Base-by-base conservation (phyloP, 1,140 invertebrate species). In the Lanistes nyassanus region DNA sequence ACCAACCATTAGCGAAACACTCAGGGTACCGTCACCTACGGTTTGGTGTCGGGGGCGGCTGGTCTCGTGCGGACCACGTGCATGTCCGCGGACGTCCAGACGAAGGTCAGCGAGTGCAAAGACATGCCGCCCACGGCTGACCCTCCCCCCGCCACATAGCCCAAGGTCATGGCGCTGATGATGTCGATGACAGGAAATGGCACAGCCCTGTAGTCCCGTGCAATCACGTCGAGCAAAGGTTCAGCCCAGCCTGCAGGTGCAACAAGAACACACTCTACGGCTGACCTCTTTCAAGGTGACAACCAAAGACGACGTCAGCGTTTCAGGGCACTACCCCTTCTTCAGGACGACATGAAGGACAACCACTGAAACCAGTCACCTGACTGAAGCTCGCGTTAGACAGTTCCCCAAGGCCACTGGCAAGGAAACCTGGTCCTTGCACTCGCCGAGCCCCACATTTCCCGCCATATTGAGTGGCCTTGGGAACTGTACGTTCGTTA, bases 111-210 rank as follows among this genome's bases (percentile, higher is more conserved):
- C 21, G 51, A 37, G 19, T 69, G 34, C 16, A 75, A 37, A 13
- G 26, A 67, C 19, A 80, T 64, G 34, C 47, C 51, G 0, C 79
- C 79, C 11, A 64, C 58, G 6, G 62, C 39, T 36, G 37, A 36
- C 6, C 11, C 9, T 11, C n/a, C 67, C 19, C 42, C 26, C 37
- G 66, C 51, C 1, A 55, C 56, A 68, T 73, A 79, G 21, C 13
- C 53, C 4, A 66, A 97, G 0, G 96, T 98, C 83, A 98, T 95
- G 6, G 95, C 92, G 88, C 97, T 97, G 65, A 99, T 98, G 19
- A 98, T 94, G 89, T 99, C 97, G 79, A 99, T 99, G n/a, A 98
- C 93, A 93, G 62, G 93, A 92, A 31, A 95, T 94, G 86, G 96
- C 93, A 80, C 94, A 90, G 90, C 94, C 94, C 89, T 96, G 93